phyloP scores from a whole-genome alignment of 2,113 vertebrate genomes.

The Platichthys stellatus region DNA sequence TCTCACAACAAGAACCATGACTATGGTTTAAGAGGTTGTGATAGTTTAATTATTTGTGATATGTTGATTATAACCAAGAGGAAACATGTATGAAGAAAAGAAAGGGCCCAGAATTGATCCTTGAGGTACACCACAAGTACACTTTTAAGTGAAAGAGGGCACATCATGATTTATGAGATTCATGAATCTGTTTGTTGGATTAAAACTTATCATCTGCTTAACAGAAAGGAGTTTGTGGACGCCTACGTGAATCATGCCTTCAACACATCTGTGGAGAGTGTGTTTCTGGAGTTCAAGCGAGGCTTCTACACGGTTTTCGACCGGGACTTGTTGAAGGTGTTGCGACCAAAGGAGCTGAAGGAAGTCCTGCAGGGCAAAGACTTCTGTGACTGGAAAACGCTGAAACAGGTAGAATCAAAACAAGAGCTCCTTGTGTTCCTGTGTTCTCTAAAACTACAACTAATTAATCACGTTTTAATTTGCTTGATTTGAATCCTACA shows the following conservation, averaged over 20 bases:
- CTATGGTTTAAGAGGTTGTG: no score
- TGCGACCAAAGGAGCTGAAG: constrained; percentile 84
- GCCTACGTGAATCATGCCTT: constrained; percentile 82
- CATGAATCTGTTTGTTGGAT: background rate
- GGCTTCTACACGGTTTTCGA: constrained; percentile 86
- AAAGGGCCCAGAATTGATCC: background rate
- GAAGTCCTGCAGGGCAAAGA: constrained; percentile 77
- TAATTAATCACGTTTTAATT: background rate
- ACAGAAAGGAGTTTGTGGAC: constrained; percentile 83
- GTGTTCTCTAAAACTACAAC: background rate
- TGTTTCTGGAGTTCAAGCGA: constrained; percentile 83
- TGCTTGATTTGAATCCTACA: no score
- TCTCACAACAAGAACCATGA: no score
- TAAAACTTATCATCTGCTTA: background rate
- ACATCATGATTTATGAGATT: no score
- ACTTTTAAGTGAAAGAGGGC: background rate
- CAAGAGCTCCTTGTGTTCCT: background rate
- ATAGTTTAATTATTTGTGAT: no score
- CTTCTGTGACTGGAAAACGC: constrained; percentile 79
- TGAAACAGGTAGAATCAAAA: constrained; percentile 79
- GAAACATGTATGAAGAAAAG: background rate
- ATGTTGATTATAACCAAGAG: background rate
- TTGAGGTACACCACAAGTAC: background rate
- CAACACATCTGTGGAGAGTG: constrained; percentile 79
- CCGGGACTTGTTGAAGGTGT: constrained; percentile 70